Conservation (phyloP, 2,113 vertebrate genomes). For the Corydoras sp. region DNA sequence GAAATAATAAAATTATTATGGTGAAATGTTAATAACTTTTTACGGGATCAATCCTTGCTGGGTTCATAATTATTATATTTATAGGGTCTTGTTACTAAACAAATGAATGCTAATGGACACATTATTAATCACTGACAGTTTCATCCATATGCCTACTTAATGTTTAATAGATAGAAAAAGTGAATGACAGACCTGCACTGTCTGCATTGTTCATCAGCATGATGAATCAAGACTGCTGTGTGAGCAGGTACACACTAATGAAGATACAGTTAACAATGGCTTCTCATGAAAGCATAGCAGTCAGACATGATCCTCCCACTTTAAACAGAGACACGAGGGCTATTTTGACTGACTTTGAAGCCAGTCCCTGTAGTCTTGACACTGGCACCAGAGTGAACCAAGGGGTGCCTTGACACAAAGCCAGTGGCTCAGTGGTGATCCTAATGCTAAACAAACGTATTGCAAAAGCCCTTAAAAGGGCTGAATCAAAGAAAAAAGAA, state of each 20-base stretch:
- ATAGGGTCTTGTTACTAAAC: too few relatives aligned
- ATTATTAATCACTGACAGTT: too few relatives aligned
- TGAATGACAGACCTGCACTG: not conserved
- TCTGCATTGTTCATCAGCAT: not conserved
- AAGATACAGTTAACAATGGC: slow-evolving; percentile 11
- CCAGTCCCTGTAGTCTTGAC: slow-evolving; percentile 10
- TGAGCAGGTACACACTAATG: slow-evolving; percentile 12
- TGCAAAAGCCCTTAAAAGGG: slow-evolving; percentile 21
- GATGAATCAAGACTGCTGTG: not conserved
- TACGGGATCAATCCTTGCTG: too few relatives aligned
- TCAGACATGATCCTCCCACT: not conserved
- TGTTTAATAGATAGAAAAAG: too few relatives aligned
- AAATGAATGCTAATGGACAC: too few relatives aligned
- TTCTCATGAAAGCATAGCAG: slow-evolving; percentile 10
- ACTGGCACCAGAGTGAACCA: slow-evolving; percentile 20
- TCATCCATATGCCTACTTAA: too few relatives aligned
- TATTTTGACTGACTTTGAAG: slow-evolving; percentile 28
- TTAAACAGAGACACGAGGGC: slow-evolving; percentile 13
- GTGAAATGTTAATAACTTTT: too few relatives aligned
- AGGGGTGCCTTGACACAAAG: slow-evolving; percentile 30
- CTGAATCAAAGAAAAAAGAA: slow-evolving; percentile 5
- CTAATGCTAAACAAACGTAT: slow-evolving; percentile 37
- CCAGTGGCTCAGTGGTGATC: slow-evolving; percentile 26
- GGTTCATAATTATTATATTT: too few relatives aligned
- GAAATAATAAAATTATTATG: too few relatives aligned